These are phyloP conservation scores for Drosophila acutilabella DNA, from an alignment of 2,888 invertebrate genomes.

Conservation along the genomic window DNA sequence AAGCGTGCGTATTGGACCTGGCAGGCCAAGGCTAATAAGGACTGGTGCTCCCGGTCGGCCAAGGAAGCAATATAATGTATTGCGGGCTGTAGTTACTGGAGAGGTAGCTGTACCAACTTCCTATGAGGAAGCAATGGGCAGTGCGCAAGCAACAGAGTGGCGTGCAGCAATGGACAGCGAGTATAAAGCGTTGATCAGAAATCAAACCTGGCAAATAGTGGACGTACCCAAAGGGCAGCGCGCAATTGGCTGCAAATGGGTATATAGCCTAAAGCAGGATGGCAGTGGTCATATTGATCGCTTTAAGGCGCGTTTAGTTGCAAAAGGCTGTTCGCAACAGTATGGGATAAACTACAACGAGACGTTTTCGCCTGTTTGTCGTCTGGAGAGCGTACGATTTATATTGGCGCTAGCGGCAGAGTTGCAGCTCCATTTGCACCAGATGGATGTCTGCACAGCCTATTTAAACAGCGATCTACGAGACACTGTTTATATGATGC, in stretches of 20 bases:
- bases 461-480: slow-evolving; percentile 1
- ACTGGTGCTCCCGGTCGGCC: slow-evolving; percentile 4
- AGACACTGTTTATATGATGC: not conserved
- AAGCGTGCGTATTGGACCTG: not conserved
- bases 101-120: slow-evolving; percentile 3
- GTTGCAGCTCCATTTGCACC: not conserved
- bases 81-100: not conserved
- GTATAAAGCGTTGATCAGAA: not conserved
- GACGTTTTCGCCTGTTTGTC: slow-evolving; percentile 1
- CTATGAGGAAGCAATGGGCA: slow-evolving; percentile 12
- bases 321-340: not conserved
- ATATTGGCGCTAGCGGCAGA: not conserved
- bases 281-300: not conserved
- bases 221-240: not conserved
- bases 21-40: not conserved
- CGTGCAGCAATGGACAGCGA: slow-evolving; percentile 3
- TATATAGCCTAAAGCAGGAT: not conserved
- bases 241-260: not conserved
- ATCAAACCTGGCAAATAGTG: slow-evolving; percentile 12
- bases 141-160: not conserved
- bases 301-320: not conserved
- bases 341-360: too few species aligned
- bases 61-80: not conserved
- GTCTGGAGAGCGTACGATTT: not conserved
- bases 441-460: slow-evolving; percentile 6